Base-by-base conservation (phyloP, 2,888 invertebrate species). In the Biston betularia region DNA sequence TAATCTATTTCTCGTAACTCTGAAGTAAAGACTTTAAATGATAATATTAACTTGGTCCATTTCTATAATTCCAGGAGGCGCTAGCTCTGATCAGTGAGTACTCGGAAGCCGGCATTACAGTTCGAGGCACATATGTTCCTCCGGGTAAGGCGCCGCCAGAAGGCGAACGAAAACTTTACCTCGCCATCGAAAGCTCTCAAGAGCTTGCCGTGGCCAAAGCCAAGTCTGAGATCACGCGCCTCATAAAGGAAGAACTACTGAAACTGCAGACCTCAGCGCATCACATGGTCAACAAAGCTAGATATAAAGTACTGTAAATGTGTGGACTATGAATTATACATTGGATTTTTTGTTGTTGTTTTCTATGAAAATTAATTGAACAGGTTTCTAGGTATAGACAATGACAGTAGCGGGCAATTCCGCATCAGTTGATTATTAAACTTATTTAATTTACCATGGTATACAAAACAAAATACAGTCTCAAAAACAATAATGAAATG, bases 161-260 rank as follows among this genome's bases (percentile, higher is more conserved):
- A 75, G 98, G 98, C 35, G 99, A 99, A 81, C 94, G 99, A 24
- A 99, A 99, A 85, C 94, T 99, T 0, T 99, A 99, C 90, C 95
- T 99, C 74, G 99, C 99, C n/a, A 99, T 99, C 78, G 99, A 99
- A 87, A 99, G 99, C 79, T 98, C 99, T 3, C 98, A 98, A 80
- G 99, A 99, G 86, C 94, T 99, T 72, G 98, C 99, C 0, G 98
- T 99, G 11, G 97, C 98, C 61, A 98, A 98, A 88, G 99, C 99
- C 0, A 98, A 98, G 89, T 97, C 98, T 3, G 99, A 99, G 92
- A 99, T 99, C 62, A 98, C 99, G 0, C 95, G 99, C 38, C 95
- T 99, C 62, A 99, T 99, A 84, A 99, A 99, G 88, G 99, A 99
- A 89, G 99, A 99, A 85, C 94, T 99, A 62, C 95, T 99, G 53